Evolutionary conservation across 2,797 vertebrate species (phyloP), one percentile per base, ranked within the genome.

Genomic region (Crypturellus tataupa): DNA sequence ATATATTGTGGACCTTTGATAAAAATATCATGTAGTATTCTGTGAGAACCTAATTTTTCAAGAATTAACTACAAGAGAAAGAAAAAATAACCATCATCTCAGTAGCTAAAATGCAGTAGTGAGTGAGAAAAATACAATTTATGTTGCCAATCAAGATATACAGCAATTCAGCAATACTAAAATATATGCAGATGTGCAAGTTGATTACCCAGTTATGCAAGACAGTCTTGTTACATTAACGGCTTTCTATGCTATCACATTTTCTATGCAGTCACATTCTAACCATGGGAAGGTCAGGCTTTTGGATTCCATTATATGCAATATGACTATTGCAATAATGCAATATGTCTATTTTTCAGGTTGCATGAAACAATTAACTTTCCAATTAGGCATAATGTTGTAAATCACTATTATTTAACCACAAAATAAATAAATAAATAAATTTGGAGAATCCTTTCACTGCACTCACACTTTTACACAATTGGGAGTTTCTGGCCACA

Each of bases 31-130:
- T 58, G 64, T 13, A 37, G 18, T 44, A 44, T 64, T 91, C 44
- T 64, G n/a, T n/a, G n/a, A n/a, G n/a, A n/a, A n/a, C n/a, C 42
- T 89, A 81, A 65, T 60, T 94, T 87, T 80, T 80, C 40, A 64
- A 53, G 7, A 94, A 85, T 92, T 27, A 44, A 4, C 17, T 56
- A 27, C 33, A 64, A 62, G 29, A 12, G 75, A 64, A 92, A 31
- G 29, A 58, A 72, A 77, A 53, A 44, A 80, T 46, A 62, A 49
- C 19, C 19, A 58, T 1, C 3, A 8, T 6, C 3, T 80, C 24
- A 55, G 60, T 19, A 53, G 20, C 5, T 89, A 37, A 85, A 92
- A 64, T 12, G 23, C 12, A 42, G n/a, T 55, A 15, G 33, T n/a
- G 31, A 44, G 33, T 60, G 21, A 87, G 64, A 94, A 64, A 5